Conservation (phyloP, 2,113 vertebrate genomes). For the Oreamnos americanus region DNA sequence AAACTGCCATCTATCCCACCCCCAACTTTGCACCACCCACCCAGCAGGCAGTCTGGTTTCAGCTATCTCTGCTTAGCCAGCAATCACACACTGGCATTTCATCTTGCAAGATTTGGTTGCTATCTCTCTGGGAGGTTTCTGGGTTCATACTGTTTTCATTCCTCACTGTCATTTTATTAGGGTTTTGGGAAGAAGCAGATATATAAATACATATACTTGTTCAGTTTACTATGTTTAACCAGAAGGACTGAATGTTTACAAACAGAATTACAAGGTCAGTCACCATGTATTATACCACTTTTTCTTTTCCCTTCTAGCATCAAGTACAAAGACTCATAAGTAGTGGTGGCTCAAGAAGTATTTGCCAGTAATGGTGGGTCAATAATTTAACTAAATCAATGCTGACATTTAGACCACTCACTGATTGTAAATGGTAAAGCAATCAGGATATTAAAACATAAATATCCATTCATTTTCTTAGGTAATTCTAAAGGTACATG, state of each 20-base stretch:
- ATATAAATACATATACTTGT: not conserved
- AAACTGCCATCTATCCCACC: not conserved
- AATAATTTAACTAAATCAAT: not conserved
- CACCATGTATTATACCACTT: not conserved
- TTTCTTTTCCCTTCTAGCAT: not conserved
- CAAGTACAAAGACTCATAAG: not conserved
- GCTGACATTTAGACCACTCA: not conserved
- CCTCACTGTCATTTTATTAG: not conserved
- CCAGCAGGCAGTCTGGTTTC: not conserved
- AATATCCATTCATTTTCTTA: not conserved
- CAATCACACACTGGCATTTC: not conserved
- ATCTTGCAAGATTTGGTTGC: not conserved
- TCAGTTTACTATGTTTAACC: constrained; percentile 24
- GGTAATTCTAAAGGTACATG: not conserved
- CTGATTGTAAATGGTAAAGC: not conserved
- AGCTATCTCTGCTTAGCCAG: not conserved
- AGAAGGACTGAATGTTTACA: constrained; percentile 22
- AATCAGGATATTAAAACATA: not conserved
- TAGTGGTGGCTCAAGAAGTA: not conserved
- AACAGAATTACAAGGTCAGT: constrained; percentile 16
- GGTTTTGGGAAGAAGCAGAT: constrained; percentile 26
- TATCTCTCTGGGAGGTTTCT: not conserved
- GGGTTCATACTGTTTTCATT: not conserved
- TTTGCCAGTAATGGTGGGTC: not conserved
- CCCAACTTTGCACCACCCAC: not conserved